phyloP scores from a whole-genome alignment of 2,113 vertebrate species.

The Pithys albifrons region DNA sequence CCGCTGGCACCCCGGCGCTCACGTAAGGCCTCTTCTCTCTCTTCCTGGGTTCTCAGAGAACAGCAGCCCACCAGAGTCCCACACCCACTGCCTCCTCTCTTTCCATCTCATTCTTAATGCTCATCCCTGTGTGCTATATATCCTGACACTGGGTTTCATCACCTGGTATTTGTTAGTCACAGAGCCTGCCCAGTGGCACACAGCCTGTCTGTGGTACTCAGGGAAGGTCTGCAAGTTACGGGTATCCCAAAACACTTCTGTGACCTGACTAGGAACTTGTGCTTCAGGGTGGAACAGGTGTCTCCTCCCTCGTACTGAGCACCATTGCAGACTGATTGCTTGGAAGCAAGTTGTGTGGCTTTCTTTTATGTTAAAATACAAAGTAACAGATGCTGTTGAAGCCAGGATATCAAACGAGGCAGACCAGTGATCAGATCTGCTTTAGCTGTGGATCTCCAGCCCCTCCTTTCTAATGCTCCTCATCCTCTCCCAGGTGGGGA shows the following conservation, averaged over 20 bases:
- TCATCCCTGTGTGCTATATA: neutral
- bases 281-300: neutral
- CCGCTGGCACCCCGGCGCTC: constrained; percentile 93
- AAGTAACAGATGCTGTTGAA: constrained; percentile 15
- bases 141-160: neutral
- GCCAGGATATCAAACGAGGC: neutral
- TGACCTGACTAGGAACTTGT: neutral
- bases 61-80: neutral
- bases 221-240: neutral
- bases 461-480: neutral
- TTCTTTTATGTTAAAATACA: neutral
- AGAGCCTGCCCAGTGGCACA: neutral
- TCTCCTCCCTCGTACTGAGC: neutral
- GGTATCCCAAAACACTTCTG: neutral
- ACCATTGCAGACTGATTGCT: neutral
- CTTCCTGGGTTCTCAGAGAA: neutral
- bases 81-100: neutral
- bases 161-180: neutral
- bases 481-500: constrained; percentile 82
- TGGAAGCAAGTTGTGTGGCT: neutral
- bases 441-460: neutral
- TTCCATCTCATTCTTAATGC: neutral
- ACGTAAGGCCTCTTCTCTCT: constrained; percentile 79
- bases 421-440: neutral
- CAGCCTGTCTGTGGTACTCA: neutral